These are phyloP conservation scores for Oscheius onirici DNA, from an alignment of 2,888 invertebrate species.

Conservation along the genomic window DNA sequence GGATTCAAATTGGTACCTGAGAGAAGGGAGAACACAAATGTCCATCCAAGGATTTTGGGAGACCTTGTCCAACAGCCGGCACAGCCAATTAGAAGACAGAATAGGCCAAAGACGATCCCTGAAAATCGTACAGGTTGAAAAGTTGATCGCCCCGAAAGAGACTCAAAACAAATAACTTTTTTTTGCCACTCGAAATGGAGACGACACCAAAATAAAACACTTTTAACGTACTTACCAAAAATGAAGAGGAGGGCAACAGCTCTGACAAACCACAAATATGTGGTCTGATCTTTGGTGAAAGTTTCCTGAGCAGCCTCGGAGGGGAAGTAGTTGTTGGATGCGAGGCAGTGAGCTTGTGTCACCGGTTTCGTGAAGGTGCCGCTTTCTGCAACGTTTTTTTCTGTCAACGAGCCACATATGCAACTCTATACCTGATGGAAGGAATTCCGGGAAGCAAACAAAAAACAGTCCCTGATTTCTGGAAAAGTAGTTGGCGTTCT, in stretches of 20 bases:
- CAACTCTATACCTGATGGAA: slow-evolving; percentile 79
- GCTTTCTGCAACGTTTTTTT: slow-evolving; percentile 53
- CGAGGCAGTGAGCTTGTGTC: slow-evolving; percentile 52
- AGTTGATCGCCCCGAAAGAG: neutral
- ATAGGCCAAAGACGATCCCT: slow-evolving; percentile 88
- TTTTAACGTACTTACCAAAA: slow-evolving; percentile 33
- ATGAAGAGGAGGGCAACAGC: slow-evolving; percentile 40
- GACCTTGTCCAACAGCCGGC: slow-evolving; percentile 96
- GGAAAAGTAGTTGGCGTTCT: slow-evolving; percentile 88
- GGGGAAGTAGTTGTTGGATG: slow-evolving; percentile 59
- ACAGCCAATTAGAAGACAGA: slow-evolving; percentile 93
- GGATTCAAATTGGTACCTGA: slow-evolving; percentile 80
- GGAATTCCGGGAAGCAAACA: slow-evolving; percentile 90
- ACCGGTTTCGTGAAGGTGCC: slow-evolving; percentile 59
- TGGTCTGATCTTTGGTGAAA: slow-evolving; percentile 47
- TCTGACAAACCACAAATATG: slow-evolving; percentile 47
- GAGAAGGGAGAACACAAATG: slow-evolving; percentile 87
- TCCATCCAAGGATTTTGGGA: slow-evolving; percentile 90
- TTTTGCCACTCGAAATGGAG: neutral
- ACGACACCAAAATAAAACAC: too few relatives aligned
- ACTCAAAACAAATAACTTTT: slow-evolving; percentile 1
- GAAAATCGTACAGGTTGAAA: slow-evolving; percentile 9
- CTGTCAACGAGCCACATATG: too few relatives aligned
- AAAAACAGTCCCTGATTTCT: slow-evolving; percentile 92
- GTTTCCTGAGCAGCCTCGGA: slow-evolving; percentile 49